Evolutionary conservation across 2,888 invertebrate species (phyloP).

Genomic region (Hyles lineata): DNA sequence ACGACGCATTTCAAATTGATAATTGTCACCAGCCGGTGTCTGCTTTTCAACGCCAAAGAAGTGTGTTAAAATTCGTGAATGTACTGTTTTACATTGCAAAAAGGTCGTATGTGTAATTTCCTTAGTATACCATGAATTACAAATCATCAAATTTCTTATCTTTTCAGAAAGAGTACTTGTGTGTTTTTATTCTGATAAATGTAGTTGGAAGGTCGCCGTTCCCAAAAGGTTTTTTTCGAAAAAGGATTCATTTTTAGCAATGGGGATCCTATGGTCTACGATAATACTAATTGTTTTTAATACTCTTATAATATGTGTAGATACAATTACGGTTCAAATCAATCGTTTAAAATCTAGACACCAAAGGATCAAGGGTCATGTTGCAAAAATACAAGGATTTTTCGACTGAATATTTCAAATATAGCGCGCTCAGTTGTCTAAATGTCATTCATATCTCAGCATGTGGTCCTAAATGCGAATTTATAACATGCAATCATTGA

Average conservation of each 20-base stretch:
- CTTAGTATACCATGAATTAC: no score
- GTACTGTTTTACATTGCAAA: neutral
- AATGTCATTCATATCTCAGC: constrained; percentile 17
- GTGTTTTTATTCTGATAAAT: no score
- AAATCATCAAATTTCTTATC: no score
- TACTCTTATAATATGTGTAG: no score
- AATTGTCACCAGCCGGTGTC: constrained; percentile 24
- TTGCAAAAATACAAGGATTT: neutral
- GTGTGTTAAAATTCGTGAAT: neutral
- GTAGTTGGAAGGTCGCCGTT: no score
- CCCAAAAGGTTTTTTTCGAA: no score
- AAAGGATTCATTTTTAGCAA: no score
- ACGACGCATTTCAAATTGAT: constrained; percentile 32
- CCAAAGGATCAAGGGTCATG: neutral
- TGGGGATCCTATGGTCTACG: no score
- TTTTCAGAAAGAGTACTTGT: no score
- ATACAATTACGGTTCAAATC: neutral
- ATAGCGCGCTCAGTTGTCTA: neutral
- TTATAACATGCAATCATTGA: constrained; percentile 9
- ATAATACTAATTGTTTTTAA: no score
- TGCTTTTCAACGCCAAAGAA: constrained; percentile 9
- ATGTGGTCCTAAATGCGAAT: constrained; percentile 18
- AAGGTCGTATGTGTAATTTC: neutral
- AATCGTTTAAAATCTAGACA: neutral
- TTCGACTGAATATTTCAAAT: neutral